phyloP scores from a whole-genome alignment of 2,797 vertebrate genomes.

The Babyrousa celebensis region DNA sequence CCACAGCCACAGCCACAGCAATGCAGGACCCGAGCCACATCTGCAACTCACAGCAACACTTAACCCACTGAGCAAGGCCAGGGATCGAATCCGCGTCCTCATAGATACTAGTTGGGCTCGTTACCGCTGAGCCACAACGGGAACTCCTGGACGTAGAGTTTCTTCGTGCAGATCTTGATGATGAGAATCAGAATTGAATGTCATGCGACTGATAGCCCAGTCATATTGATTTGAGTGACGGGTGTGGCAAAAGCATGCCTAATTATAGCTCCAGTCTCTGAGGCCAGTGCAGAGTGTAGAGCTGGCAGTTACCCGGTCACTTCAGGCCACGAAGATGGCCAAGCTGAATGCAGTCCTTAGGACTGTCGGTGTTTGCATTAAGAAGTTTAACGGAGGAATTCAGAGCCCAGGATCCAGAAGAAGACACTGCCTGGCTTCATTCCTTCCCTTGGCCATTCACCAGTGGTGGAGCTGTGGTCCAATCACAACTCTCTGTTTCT shows the following conservation, averaged over 20 bases:
- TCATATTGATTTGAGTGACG: slow-evolving; percentile 33
- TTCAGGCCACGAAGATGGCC: not conserved
- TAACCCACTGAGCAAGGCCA: no score
- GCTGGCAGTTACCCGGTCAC: not conserved
- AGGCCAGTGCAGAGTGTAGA: not conserved
- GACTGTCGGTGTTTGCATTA: not conserved
- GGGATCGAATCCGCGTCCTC: no score
- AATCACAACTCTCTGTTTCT: not conserved
- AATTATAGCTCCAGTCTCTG: not conserved
- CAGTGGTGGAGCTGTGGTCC: not conserved
- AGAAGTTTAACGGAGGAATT: not conserved
- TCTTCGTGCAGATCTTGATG: slow-evolving; percentile 11
- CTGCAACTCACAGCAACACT: no score
- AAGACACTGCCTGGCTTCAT: not conserved
- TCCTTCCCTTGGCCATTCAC: not conserved
- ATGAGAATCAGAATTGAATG: slow-evolving; percentile 30
- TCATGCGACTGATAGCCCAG: not conserved
- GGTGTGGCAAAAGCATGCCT: not conserved
- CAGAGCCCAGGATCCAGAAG: not conserved
- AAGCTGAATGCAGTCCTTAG: not conserved
- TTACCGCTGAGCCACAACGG: no score
- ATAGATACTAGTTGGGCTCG: no score
- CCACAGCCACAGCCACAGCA: no score
- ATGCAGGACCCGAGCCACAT: no score
- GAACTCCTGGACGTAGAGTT: not conserved